Evolutionary conservation across 1,140 invertebrate species (phyloP), one percentile per base, ranked within the genome.

Genomic region (Cepaea nemoralis): DNA sequence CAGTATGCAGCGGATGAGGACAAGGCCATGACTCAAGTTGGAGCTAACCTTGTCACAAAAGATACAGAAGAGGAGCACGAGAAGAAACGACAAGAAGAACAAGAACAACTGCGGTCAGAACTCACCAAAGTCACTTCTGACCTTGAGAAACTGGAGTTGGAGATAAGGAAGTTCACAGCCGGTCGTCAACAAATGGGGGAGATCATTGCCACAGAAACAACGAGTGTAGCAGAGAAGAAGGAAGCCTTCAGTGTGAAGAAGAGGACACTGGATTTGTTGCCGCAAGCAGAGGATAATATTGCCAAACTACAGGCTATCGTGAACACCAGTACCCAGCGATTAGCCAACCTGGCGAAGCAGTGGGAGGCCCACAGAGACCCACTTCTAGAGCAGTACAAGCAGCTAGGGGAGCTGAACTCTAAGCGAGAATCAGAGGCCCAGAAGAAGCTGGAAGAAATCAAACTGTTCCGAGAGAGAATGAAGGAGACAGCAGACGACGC

Each of bases 291-390:
- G 67, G 92, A 93, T 59, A 95, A 95, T 88, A 91, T 95, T 55
- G 87, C 90, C 8, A 95, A 95, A 90, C 85, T 91, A 74, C 89
- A 91, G 86, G 91, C 88, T 73, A 86, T 94, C 8, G 93, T 95
- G 37, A 93, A 95, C 82, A 90, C 91, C 24, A 94, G 93, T 85
- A 92, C 92, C 40, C 93, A 93, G 86, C 93, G 94, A 90, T 87
- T 95, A 63, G 89, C 94, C 16, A 93, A 91, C 83, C 90, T 95
- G 82, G 93, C 93, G 5, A 93, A 92, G 73, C 94, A 95, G 84
- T 96, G 95, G 95, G 94, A 95, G 82, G 93, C 94, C 83, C 94
- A 94, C 82, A 92, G 94, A 84, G 91, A 91, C 55, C 94, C 94
- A 24, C 90, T 95, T 22, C 92, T 95, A 77, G 90, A 94, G 82